Percentiles rank a stretch among this genome's conserved stretches.
Conservation (phyloP, 2,888 invertebrate genomes). For the Incurvaria masculella region DNA sequence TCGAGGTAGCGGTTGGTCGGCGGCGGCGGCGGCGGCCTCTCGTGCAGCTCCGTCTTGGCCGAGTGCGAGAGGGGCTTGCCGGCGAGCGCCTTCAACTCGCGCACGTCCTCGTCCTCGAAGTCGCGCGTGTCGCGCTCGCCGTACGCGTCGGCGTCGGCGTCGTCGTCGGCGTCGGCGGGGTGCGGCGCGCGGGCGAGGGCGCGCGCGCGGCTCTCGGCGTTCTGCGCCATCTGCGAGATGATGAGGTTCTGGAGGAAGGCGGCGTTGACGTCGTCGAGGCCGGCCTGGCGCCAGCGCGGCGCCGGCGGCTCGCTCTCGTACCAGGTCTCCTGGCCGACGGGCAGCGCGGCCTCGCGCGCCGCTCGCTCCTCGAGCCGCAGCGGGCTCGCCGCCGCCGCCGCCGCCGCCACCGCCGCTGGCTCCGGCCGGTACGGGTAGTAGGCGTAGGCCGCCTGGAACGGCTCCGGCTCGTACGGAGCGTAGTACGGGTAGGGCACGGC, state of each 20-base stretch:
- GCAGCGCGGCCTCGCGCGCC: slow-evolving; percentile 50
- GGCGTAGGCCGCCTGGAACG: slow-evolving; percentile 41
- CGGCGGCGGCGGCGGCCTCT: slow-evolving; percentile 20
- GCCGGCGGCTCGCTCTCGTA: slow-evolving; percentile 52
- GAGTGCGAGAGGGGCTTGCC: slow-evolving; percentile 50
- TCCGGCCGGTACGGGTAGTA: slow-evolving; percentile 47
- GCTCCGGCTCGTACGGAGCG: slow-evolving; percentile 32
- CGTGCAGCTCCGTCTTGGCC: slow-evolving; percentile 41
- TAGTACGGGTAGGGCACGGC: slow-evolving; percentile 45
- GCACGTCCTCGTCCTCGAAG: slow-evolving; percentile 63
- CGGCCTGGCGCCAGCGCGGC: slow-evolving; percentile 40
- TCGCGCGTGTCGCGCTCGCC: slow-evolving; percentile 24
- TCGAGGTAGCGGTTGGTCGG: slow-evolving; percentile 20
- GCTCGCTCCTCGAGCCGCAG: slow-evolving; percentile 60
- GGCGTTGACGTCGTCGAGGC: slow-evolving; percentile 55
- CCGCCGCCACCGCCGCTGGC: slow-evolving; percentile 46
- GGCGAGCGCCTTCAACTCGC: slow-evolving; percentile 61
- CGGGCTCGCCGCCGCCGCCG: slow-evolving; percentile 54
- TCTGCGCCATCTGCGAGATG: slow-evolving; percentile 62
- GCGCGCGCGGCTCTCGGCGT: slow-evolving; percentile 39
- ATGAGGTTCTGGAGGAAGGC: slow-evolving; percentile 66
- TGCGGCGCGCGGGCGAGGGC: background rate
- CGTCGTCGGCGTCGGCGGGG: slow-evolving; percentile 9
- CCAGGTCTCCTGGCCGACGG: slow-evolving; percentile 66
- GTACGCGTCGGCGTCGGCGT: slow-evolving; percentile 13